Evolutionary conservation across 2,797 vertebrate species (phyloP), one percentile per base, ranked within the genome.

Genomic region (Macropus fuliginosus): DNA sequence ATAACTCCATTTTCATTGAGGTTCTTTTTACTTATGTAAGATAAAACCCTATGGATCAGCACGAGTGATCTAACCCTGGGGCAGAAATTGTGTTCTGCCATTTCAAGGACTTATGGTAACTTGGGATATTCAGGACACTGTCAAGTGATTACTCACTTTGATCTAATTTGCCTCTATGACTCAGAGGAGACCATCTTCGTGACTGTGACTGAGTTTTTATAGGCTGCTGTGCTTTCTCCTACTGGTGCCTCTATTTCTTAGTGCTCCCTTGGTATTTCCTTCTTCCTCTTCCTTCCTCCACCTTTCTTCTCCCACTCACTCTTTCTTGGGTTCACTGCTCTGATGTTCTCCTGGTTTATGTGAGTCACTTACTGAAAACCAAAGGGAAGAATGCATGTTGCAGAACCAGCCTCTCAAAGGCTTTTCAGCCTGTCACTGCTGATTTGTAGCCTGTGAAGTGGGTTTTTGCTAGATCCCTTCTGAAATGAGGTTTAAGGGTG

Each of bases 21-120:
- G 57, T 89, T 94, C 40, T 90, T 92, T 93, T 81, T 90, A 94
- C 56, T 62, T 28, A 14, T 29, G 18, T 24, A 95, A 96, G 93
- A 50, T 91, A 93, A 54, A 91, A 90, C 34, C 24, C 28, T 40
- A n/a, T 74, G 18, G 90, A 66, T 89, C 18, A 52, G 46, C 54
- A 31, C 12, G 94, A 81, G 74, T 46, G 21, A 92, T 91, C 59
- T n/a, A 93, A 94, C 54, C 40, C 46, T 93, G 40, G 16, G 5
- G 4, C 4, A 55, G 91, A 74, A 28, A 56, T 40, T 57, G 66
- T 40, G 46, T 21, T 92, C 87, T 50, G 13, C 12, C 50, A 8
- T 10, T 24, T 16, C 14, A 66, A 94, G 28, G 21, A 52, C 50
- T 50, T 54, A 46, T 24, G 46, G 40, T 16, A 34, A 91, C 1